Conservation (phyloP, 1,140 invertebrate genomes). For the Heliconius nattereri region DNA sequence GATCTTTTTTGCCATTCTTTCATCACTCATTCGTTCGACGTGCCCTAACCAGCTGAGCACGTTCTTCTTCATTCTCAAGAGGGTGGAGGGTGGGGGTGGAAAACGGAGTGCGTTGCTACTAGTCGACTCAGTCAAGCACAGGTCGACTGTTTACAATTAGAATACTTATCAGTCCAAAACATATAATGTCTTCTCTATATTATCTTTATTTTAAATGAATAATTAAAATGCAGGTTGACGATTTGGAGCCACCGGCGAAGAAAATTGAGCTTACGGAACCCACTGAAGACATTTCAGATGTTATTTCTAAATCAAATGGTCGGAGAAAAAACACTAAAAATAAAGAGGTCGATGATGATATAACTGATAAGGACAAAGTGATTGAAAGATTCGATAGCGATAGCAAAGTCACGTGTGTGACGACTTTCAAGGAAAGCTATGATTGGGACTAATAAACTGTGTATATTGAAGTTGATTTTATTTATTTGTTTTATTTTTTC, state of each 20-base stretch:
- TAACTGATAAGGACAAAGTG: constrained; percentile 44
- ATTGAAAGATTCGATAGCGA: constrained; percentile 54
- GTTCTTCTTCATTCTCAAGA: too few relatives aligned
- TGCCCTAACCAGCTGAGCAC: too few relatives aligned
- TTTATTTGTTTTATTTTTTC: constrained; percentile 44
- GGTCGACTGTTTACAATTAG: too few relatives aligned
- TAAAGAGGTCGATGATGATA: constrained; percentile 45
- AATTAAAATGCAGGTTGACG: constrained; percentile 52
- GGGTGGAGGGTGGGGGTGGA: too few relatives aligned
- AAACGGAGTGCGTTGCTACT: too few relatives aligned
- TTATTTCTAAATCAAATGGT: constrained; percentile 42
- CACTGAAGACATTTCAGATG: constrained; percentile 33
- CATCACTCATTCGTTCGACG: too few relatives aligned
- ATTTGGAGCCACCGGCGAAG: constrained; percentile 54
- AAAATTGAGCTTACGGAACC: constrained; percentile 47
- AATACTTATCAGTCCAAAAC: too few relatives aligned
- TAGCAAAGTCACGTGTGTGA: constrained; percentile 51
- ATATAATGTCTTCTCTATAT: too few relatives aligned
- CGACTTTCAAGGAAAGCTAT: constrained; percentile 69
- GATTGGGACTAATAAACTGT: constrained; percentile 65
- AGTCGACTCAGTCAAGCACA: too few relatives aligned
- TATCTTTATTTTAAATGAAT: too few relatives aligned
- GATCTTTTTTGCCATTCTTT: too few relatives aligned
- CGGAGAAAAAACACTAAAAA: constrained; percentile 42
- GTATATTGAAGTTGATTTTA: constrained; percentile 41